Conservation (phyloP, 2,113 vertebrate genomes). For the Indri indri region DNA sequence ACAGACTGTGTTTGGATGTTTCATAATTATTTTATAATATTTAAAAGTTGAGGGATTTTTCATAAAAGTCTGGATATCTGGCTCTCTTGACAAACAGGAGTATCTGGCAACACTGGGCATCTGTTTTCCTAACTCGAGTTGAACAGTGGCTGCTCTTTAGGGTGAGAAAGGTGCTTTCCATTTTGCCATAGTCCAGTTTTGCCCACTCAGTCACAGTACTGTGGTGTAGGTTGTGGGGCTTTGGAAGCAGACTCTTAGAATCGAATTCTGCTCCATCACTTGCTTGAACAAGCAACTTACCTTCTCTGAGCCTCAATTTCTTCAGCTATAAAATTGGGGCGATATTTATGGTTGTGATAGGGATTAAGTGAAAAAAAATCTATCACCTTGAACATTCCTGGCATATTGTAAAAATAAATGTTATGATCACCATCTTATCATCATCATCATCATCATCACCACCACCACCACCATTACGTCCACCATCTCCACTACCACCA, state of each 20-base stretch:
- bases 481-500: neutral
- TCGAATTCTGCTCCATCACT: neutral
- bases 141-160: neutral
- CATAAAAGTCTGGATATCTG: neutral
- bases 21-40: neutral
- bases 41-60: neutral
- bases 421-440: neutral
- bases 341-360: neutral
- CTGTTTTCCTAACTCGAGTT: neutral
- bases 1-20: neutral
- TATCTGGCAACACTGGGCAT: neutral
- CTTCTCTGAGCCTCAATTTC: neutral
- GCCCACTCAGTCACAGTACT: neutral
- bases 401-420: neutral
- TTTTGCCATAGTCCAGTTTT: neutral
- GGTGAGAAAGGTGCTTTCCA: neutral
- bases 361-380: neutral
- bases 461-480: neutral
- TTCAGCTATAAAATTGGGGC: neutral
- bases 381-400: neutral
- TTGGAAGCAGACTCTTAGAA: neutral
- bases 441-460: neutral
- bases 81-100: neutral
- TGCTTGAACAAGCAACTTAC: neutral
- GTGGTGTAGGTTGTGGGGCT: neutral